phyloP scores from a whole-genome alignment of 1,140 invertebrate genomes.

The Lutraria rhynchaena region DNA sequence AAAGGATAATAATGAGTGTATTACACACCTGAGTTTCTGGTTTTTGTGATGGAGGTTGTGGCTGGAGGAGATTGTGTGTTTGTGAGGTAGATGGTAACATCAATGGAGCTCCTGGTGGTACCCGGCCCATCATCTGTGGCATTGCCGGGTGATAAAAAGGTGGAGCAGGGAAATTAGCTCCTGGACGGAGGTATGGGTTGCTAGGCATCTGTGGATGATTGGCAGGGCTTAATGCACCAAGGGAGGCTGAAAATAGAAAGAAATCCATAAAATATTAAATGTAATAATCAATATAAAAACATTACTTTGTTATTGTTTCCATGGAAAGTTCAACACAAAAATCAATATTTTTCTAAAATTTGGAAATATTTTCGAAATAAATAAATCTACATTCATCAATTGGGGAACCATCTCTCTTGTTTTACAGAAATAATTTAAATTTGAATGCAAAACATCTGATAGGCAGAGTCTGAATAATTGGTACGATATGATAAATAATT shows the following conservation, averaged over 20 bases:
- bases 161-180: conserved; percentile 79
- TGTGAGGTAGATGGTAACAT: conserved; percentile 68
- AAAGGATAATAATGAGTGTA: neutral
- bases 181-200: conserved; percentile 86
- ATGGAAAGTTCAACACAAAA: too few relatives aligned
- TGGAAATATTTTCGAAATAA: too few relatives aligned
- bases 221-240: conserved; percentile 86
- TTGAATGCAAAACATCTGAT: too few relatives aligned
- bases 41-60: conserved; percentile 66
- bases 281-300: too few relatives aligned
- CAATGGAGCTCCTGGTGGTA: conserved; percentile 50
- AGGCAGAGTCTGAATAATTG: too few relatives aligned
- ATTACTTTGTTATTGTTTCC: too few relatives aligned
- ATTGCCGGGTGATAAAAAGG: conserved; percentile 82
- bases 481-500: too few relatives aligned
- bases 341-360: too few relatives aligned
- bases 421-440: too few relatives aligned
- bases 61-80: conserved; percentile 54
- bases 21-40: conserved; percentile 72
- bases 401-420: too few relatives aligned
- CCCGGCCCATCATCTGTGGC: conserved; percentile 72
- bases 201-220: conserved; percentile 88
- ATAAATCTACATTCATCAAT: too few relatives aligned
- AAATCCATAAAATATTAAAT: too few relatives aligned
- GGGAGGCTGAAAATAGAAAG: conserved; percentile 82